These are phyloP conservation scores for Vidua macroura DNA, from an alignment of 2,113 vertebrate species.

Conservation along the genomic window DNA sequence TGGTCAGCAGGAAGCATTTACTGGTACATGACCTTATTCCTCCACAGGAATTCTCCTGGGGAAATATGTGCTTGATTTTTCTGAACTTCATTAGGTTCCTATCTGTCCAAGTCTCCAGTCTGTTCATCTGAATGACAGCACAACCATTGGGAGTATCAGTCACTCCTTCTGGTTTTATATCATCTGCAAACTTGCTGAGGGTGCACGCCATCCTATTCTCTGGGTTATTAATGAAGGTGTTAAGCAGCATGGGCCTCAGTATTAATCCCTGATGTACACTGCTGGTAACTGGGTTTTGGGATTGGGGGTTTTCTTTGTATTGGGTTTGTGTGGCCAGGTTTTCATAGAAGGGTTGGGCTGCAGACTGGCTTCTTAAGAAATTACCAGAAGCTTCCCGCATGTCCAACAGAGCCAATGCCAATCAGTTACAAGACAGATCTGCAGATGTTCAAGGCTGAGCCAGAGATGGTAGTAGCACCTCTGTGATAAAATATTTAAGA, in stretches of 20 bases:
- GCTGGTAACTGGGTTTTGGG: not conserved
- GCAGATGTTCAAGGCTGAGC: not conserved
- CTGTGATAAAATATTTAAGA: not conserved
- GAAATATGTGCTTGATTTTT: not conserved
- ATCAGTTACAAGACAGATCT: too few relatives aligned
- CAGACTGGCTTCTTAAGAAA: not conserved
- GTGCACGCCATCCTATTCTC: not conserved
- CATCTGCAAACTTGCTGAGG: not conserved
- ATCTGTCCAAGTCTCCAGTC: not conserved
- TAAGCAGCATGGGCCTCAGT: not conserved
- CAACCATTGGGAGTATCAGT: not conserved
- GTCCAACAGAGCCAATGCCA: not conserved
- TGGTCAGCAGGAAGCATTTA: not conserved
- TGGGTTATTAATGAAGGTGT: not conserved
- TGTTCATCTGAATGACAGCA: not conserved
- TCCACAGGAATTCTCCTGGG: not conserved
- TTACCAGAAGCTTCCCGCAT: not conserved
- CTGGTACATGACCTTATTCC: not conserved
- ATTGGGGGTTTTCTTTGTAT: not conserved
- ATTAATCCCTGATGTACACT: accelerated
- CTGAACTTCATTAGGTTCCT: not conserved
- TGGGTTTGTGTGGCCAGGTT: accelerated
- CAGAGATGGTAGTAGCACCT: too few relatives aligned
- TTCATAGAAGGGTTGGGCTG: not conserved
- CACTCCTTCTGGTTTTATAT: not conserved